Evolutionary conservation across 2,113 vertebrate genomes (phyloP).

Genomic region (Nannospalax galili): DNA sequence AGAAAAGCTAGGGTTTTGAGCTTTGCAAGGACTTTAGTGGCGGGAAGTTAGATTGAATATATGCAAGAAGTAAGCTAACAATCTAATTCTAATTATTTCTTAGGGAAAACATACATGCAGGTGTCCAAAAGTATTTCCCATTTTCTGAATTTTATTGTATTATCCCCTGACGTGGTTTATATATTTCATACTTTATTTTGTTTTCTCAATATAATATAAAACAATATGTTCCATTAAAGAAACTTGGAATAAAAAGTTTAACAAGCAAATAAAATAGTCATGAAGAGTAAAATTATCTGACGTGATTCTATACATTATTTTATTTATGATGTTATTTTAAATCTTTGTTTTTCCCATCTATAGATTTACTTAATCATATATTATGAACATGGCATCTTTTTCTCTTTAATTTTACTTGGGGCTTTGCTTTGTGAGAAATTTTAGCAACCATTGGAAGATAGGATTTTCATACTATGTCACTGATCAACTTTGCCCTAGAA

Average conservation of each 20-base stretch:
- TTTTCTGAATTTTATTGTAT: background rate
- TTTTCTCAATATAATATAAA: background rate
- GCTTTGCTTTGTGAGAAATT: background rate
- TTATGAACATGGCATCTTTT: background rate
- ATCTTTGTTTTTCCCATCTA: background rate
- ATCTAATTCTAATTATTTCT: background rate
- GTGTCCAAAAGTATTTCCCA: background rate
- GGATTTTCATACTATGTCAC: background rate
- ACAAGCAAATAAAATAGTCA: background rate
- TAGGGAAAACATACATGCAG: background rate
- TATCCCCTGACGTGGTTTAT: background rate
- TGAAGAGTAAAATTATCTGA: background rate
- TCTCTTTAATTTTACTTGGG: background rate
- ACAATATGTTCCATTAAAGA: background rate
- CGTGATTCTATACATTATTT: background rate
- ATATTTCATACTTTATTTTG: background rate
- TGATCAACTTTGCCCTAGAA: background rate
- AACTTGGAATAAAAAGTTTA: background rate
- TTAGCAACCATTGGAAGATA: background rate
- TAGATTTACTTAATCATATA: background rate
- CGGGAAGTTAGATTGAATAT: background rate
- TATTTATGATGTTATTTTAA: background rate
- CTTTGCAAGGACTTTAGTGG: background rate
- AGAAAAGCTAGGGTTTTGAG: background rate
- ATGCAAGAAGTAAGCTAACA: background rate